phyloP scores from a whole-genome alignment of 2,888 invertebrate genomes.

The Lithosia quadra region DNA sequence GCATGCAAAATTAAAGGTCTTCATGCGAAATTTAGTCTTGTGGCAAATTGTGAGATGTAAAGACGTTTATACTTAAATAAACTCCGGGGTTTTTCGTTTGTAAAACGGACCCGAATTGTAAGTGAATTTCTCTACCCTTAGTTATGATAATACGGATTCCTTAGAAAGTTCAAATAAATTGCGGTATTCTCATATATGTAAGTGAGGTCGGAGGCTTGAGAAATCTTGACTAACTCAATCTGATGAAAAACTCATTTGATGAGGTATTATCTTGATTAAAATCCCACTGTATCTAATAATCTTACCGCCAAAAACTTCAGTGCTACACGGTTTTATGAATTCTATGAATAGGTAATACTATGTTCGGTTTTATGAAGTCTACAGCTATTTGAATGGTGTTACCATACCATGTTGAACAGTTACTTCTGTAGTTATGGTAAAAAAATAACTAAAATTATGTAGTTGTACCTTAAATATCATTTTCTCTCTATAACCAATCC shows the following conservation, averaged over 20 bases:
- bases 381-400: too few species aligned
- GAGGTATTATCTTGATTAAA: neutral
- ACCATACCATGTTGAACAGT: too few species aligned
- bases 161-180: conserved; percentile 61
- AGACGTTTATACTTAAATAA: conserved; percentile 38
- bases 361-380: too few species aligned
- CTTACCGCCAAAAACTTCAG: neutral
- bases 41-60: conserved; percentile 43
- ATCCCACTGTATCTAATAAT: neutral
- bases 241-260: neutral
- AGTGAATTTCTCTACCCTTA: conserved; percentile 61
- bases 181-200: conserved; percentile 30
- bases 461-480: too few species aligned
- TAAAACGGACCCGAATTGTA: conserved; percentile 40
- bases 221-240: neutral
- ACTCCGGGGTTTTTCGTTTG: conserved; percentile 37
- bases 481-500: too few species aligned
- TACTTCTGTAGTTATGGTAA: too few species aligned
- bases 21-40: conserved; percentile 43
- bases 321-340: neutral
- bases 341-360: too few species aligned
- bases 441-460: too few species aligned
- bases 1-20: conserved; percentile 10
- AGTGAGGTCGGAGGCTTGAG: neutral
- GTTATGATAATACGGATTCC: conserved; percentile 68